These are phyloP conservation scores for Aricia artaxerxes DNA, from an alignment of 2,888 invertebrate genomes.

Conservation along the genomic window DNA sequence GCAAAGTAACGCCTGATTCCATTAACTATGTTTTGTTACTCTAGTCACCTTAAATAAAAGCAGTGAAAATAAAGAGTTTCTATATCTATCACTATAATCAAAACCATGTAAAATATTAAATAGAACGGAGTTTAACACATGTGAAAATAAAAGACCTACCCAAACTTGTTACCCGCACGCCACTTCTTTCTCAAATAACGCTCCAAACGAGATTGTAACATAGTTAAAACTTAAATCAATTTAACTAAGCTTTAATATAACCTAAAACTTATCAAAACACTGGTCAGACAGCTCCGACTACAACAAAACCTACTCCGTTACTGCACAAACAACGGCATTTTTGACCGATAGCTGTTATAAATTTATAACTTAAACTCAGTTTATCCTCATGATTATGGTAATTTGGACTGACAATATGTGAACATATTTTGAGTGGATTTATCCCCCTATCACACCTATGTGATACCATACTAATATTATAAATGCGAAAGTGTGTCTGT, in stretches of 20 bases:
- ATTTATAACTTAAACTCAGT: background rate
- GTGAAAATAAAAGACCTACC: background rate
- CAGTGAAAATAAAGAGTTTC: no score
- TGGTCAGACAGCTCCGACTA: background rate
- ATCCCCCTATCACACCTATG: background rate
- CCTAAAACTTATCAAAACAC: background rate
- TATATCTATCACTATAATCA: no score
- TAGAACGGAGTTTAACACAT: no score
- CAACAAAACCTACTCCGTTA: background rate
- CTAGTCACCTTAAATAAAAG: no score
- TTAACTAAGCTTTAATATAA: background rate
- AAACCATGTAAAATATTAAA: no score
- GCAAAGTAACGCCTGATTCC: no score
- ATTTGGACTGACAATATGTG: no score
- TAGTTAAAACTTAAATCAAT: background rate
- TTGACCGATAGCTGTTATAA: background rate
- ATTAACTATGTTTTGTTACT: no score
- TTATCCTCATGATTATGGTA: background rate
- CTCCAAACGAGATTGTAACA: background rate
- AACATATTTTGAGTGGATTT: background rate
- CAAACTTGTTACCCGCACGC: background rate
- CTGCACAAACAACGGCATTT: background rate
- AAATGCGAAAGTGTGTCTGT: no score
- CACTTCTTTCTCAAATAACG: background rate
- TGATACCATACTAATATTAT: no score